Evolutionary conservation across 35 echinoderm and acorn worm species (phyloP), one percentile per base, ranked within the genome.

Genomic region (Stichopus chloronotus): DNA sequence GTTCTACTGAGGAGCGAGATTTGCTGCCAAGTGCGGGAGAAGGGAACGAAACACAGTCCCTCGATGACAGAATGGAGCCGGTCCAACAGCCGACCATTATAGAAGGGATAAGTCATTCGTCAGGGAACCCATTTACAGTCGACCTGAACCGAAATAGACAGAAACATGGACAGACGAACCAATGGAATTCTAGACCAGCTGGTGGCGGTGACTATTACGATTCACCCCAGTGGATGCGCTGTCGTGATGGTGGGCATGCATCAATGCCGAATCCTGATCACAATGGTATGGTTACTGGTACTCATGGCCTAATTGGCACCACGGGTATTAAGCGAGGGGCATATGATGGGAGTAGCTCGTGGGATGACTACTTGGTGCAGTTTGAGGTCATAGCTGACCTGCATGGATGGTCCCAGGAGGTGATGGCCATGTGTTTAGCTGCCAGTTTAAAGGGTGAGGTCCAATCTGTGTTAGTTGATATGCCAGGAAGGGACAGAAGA

Each of bases 341-440:
- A 8, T 83, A 81, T 63, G 78, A 82, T 58, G 76, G 77, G 14
- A 92, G 72, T 13, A 82, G 17, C 5, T 17, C 76, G 17, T 80
- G 72, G 90, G 76, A 80, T 22, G 91, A 92, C 91, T 92, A 92
- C 53, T 16, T 58, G 5, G 91, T 24, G 9, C 91, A 92, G 53
- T 92, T 92, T 53, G 91, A 92, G 52, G 19, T 92, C 2, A 54
- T 83, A 22, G 91, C 78, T 63, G 77, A 80, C 5, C 56, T 83
- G 5, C 76, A 92, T 30, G 58, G 55, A 11, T 83, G 91, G 91
- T 5, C 5, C 78, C 6, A 14, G 5, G 21, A 53, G 11, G 91
- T 83, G 5, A 81, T 74, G 57, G 91, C 90, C 6, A 92, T 92
- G 90, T 92, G 77, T 55, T 53, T 92, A 52, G 90, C 55, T 1